Evolutionary conservation across 2,113 vertebrate species (phyloP).

Genomic region (Boulengeromyrus knoepffleri): DNA sequence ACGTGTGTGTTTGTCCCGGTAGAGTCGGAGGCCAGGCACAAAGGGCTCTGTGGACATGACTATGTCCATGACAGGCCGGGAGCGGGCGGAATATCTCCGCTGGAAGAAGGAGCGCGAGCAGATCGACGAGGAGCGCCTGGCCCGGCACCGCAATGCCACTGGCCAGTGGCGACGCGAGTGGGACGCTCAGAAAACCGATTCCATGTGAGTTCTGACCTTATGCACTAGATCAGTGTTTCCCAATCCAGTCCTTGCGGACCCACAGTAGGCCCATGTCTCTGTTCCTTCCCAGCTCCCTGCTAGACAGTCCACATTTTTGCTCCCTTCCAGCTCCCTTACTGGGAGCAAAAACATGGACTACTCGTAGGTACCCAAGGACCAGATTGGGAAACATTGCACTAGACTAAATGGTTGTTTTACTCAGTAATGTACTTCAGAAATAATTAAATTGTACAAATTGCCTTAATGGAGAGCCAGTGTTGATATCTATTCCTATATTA

Average conservation of each 20-base stretch:
- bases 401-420: neutral
- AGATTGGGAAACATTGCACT: neutral
- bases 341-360: neutral
- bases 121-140: constrained; percentile 81
- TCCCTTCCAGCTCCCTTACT: neutral
- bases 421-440: neutral
- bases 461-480: neutral
- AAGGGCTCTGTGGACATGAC: constrained; percentile 76
- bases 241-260: neutral
- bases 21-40: constrained; percentile 58
- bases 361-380: neutral
- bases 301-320: neutral
- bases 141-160: constrained; percentile 78
- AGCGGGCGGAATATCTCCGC: constrained; percentile 80
- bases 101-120: constrained; percentile 89
- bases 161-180: constrained; percentile 87
- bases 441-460: neutral
- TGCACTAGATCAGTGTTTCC: neutral
- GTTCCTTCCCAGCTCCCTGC: neutral
- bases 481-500: neutral
- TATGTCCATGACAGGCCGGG: constrained; percentile 85
- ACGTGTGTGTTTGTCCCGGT: neutral
- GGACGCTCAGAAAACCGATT: constrained; percentile 82
- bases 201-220: constrained; percentile 55
- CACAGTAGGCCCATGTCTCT: neutral